Evolutionary conservation across 1,140 invertebrate species (phyloP).

Genomic region (Laupala kohalensis): DNA sequence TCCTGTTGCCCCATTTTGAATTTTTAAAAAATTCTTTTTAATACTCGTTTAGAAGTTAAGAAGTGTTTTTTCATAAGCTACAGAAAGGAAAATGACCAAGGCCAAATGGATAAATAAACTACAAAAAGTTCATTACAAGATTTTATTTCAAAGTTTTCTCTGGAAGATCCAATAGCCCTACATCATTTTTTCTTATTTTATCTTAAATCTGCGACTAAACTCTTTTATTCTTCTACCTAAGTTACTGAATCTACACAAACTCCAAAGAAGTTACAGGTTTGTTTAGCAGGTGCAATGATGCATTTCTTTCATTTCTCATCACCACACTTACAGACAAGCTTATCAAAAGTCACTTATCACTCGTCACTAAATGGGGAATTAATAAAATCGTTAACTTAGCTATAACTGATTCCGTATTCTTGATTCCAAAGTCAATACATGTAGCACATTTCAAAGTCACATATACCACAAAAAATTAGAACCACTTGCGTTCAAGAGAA

Average conservation of each 20-base stretch:
- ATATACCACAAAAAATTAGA: neutral
- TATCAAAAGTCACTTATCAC: neutral
- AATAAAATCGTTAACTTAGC: neutral
- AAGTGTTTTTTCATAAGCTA: too few species aligned
- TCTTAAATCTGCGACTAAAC: conserved; percentile 16
- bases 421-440: neutral
- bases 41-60: too few species aligned
- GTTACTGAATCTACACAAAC: conserved; percentile 17
- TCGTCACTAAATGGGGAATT: neutral
- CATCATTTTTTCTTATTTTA: conserved; percentile 14
- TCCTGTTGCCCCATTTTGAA: too few species aligned
- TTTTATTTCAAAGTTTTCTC: conserved; percentile 17
- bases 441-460: neutral
- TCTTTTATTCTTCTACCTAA: conserved; percentile 8
- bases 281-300: neutral
- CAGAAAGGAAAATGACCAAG: neutral
- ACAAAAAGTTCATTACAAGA: conserved; percentile 18
- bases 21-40: too few species aligned
- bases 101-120: neutral
- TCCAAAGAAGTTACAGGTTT: conserved; percentile 14
- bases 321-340: neutral
- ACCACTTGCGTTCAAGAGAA: neutral
- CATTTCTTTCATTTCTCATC: neutral
- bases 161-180: conserved; percentile 18
- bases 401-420: neutral